phyloP scores from a whole-genome alignment of 23 tunicate species.

The Halocynthia roretzi region DNA sequence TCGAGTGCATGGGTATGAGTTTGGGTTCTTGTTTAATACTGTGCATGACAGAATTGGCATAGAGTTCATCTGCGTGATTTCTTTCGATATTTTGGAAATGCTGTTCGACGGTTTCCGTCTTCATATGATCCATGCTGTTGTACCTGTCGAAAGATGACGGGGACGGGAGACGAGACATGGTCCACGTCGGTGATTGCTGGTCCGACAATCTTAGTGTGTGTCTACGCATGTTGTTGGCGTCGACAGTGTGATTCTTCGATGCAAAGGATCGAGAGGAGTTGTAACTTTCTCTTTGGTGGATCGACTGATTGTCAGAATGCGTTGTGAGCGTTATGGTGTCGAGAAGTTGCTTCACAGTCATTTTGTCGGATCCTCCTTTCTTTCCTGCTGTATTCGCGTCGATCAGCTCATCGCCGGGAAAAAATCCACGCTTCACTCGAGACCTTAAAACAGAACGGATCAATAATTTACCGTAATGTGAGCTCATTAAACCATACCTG shows the following conservation, averaged over 20 bases:
- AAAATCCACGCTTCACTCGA: conserved; percentile 30
- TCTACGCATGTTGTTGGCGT: not conserved
- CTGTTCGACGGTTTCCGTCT: conserved; percentile 14
- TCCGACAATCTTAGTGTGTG: not conserved
- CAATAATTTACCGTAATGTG: too few relatives aligned
- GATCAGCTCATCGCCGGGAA: conserved; percentile 10
- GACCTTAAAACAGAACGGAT: not conserved
- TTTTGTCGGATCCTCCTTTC: not conserved
- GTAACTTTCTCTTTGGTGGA: not conserved
- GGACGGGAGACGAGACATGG: conserved; percentile 4
- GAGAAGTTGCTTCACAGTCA: conserved; percentile 15
- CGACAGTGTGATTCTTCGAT: not conserved
- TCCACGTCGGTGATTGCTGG: conserved; percentile 8
- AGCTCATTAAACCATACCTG: too few relatives aligned
- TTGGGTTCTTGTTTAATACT: conserved; percentile 9
- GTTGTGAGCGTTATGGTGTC: conserved; percentile 12
- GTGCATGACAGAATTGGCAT: conserved; percentile 15
- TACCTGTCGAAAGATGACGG: conserved; percentile 11
- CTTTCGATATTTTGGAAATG: conserved; percentile 8
- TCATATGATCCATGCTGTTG: conserved; percentile 3
- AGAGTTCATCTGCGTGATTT: not conserved
- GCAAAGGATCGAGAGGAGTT: conserved; percentile 6
- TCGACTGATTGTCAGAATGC: not conserved
- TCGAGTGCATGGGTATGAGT: conserved; percentile 12
- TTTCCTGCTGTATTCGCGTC: conserved; percentile 1